These are phyloP conservation scores for Balearica regulorum DNA, from an alignment of 2,797 vertebrate genomes.

Conservation along the genomic window DNA sequence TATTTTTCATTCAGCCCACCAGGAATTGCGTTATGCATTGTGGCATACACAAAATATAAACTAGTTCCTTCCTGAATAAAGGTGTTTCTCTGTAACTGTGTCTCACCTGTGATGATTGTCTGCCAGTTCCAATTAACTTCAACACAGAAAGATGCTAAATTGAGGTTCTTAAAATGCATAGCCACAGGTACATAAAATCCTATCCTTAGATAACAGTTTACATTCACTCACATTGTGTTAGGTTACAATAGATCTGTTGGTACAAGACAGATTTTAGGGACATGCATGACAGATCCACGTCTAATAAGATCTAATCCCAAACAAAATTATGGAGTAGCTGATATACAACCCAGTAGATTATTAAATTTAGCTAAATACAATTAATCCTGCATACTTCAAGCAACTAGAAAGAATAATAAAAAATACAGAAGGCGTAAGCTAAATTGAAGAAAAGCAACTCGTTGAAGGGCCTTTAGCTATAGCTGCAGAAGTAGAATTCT, in stretches of 20 bases:
- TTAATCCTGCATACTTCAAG: neutral
- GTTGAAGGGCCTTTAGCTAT: neutral
- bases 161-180: neutral
- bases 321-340: neutral
- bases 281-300: neutral
- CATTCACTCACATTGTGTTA: neutral
- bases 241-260: neutral
- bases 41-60: neutral
- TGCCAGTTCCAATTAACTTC: constrained; percentile 7
- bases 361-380: neutral
- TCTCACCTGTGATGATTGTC: neutral
- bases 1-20: neutral
- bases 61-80: neutral
- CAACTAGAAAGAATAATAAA: neutral
- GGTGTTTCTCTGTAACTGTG: neutral
- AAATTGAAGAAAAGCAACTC: neutral
- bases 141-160: neutral
- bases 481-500: neutral
- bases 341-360: neutral
- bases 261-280: neutral
- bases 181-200: neutral
- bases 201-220: neutral
- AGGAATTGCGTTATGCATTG: neutral
- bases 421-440: neutral
- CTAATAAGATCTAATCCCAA: neutral